Evolutionary conservation across 2,797 vertebrate species (phyloP), one percentile per base, ranked within the genome.

Genomic region (Pseudopleuronectes americanus): DNA sequence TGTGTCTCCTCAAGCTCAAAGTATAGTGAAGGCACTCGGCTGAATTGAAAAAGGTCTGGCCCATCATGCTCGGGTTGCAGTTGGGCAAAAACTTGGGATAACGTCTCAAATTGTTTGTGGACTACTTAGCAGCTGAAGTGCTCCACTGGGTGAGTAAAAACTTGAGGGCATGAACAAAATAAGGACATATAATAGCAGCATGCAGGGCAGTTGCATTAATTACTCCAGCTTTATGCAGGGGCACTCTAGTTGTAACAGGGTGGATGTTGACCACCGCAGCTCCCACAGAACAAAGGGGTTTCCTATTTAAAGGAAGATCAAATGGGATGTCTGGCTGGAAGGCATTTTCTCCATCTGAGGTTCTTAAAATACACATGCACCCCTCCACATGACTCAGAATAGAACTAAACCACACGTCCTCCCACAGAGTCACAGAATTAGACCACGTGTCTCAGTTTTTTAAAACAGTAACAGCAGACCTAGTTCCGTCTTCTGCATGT

Each of bases 331-430:
- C 61, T 72, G 67, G 16, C 79, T 78, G 51, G 59, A 81, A 80
- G 77, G 43, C 61, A 74, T 84, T 88, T 86, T 81, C 69, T 77
- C 45, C 23, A 47, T 62, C 61, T 41, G 54, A 74, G 71, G 64
- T 76, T 38, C 85, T 77, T 64, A 82, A 84, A 90, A 89, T 89
- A 88, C 60, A 74, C 75, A n/a, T 76, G 33, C 79, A 79, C 47
- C 60, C 77, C 57, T 53, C 57, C 67, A 24, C 79, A 73, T 68
- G 63, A 48, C 84, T 80, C 31, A 67, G 63, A 91, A 92, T 91
- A 89, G 85, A 82, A 51, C 33, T 59, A 72, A 65, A 86, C 79
- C 88, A 86, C 82, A 81, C 61, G 59, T 72, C 79, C 82, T 85
- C 86, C 85, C 80, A 84, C 84, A 69, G 54, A 56, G 63, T 47